Evolutionary conservation across 1,140 invertebrate species (phyloP), one percentile per base, ranked within the genome.

Genomic region (Lucilia sericata): DNA sequence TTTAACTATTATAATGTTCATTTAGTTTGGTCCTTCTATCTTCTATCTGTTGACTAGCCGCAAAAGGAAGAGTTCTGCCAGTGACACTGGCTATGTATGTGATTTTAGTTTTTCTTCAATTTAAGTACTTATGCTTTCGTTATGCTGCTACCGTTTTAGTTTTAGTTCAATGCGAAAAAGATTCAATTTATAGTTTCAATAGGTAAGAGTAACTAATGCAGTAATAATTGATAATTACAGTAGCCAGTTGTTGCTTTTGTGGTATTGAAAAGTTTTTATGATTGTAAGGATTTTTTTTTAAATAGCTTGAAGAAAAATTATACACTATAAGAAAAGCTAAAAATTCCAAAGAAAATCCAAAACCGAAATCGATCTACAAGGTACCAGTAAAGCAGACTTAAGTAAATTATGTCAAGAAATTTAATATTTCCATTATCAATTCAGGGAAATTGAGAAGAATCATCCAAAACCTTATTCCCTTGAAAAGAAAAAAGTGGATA

Each of bases 151-250:
- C 9, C 51, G 51, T 12, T 55, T 55, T 55, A 17, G 10, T 55
- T 55, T 42, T 42, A 8, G 14, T 60, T 60, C n/a, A 70, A 70
- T 25, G 65, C 65, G 65, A 19, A 25, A 70, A 30, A 30, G 7
- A 70, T 70, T 70, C 65, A 70, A 70, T 70, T 70, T 70, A n/a
- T 25, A n/a, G 9, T 30, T 30, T 30, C 25, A 70, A 70, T n/a
- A 8, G 7, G 5, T 1, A n/a, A 70, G 19, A 70, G 65, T 70
- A 70, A 70, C 65, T 21, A 70, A 70, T 70, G 65, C 21, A 21
- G 65, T n/a, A 70, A 25, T 70, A 70, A 70, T 70, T 70, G 65
- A 25, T 17, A 14, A 13, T 55, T 55, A 55, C 51, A 55, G 51
- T 55, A 55, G 51, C 65, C 7, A 25, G 2, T 21, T 70, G 2